A percentile compares a stretch with the other conserved stretches of the same genome.
Evolutionary conservation across 2,888 invertebrate species (phyloP).

Genomic region (Tuta absoluta): DNA sequence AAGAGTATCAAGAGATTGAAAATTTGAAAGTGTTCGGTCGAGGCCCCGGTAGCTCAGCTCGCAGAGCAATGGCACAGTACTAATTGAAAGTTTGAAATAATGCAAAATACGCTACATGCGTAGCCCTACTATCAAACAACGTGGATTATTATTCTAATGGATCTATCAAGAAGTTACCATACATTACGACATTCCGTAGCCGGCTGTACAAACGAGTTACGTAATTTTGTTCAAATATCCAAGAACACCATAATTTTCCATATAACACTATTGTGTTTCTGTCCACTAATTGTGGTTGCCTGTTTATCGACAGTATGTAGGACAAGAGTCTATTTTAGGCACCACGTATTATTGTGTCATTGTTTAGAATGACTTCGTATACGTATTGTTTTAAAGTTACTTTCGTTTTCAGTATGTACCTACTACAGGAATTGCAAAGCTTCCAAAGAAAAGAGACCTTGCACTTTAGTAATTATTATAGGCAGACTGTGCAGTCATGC

Average conservation of each 20-base stretch:
- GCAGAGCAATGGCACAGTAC: too few species aligned
- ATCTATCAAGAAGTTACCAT: conserved; percentile 2
- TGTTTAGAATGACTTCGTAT: not conserved
- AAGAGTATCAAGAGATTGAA: too few species aligned
- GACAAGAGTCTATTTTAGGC: conserved; percentile 62
- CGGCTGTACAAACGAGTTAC: conserved; percentile 32
- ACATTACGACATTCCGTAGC: not conserved
- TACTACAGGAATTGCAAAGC: not conserved
- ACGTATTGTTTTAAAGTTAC: not conserved
- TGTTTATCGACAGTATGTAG: conserved; percentile 62
- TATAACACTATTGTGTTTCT: conserved; percentile 36
- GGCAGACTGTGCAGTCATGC: too few species aligned
- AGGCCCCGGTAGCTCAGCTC: too few species aligned
- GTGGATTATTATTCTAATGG: not conserved
- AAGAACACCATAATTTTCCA: conserved; percentile 26
- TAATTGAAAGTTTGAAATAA: not conserved
- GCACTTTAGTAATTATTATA: too few species aligned
- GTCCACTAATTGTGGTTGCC: conserved; percentile 50
- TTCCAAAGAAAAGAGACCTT: too few species aligned
- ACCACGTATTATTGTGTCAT: conserved; percentile 33
- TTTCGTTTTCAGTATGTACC: not conserved
- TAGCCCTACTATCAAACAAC: not conserved
- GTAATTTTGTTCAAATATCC: conserved; percentile 13
- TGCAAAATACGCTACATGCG: not conserved
- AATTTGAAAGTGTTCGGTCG: too few species aligned